Evolutionary conservation across 2,797 vertebrate species (phyloP), one percentile per base, ranked within the genome.

Genomic region (Silurus lanzhouensis): DNA sequence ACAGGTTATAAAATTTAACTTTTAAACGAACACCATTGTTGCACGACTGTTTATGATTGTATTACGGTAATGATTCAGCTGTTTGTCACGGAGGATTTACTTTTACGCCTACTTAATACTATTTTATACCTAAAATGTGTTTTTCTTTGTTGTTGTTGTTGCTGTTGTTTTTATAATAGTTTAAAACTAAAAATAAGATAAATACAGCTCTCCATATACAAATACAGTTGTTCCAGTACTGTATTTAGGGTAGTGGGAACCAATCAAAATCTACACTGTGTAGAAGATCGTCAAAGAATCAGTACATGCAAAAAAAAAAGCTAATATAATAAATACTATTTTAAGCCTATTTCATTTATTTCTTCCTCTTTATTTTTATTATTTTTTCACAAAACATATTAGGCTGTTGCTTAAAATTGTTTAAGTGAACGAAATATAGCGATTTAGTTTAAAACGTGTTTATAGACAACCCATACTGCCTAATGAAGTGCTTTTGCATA

Each of bases 51-150:
- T 79, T 79, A 55, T 72, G 1, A 6, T 0, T 12, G 38, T 66
- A 78, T 64, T 91, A 90, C 88, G 87, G 90, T 91, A 90, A 90
- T 89, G 90, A 91, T 84, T 90, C 87, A 90, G 90, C 89, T 74
- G n/a, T 89, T 67, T 38, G 46, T 68, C 60, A 55, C 38, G 20
- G 10, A 20, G 46, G 15, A 48, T 48, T 66, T 81, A 17, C 10
- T 81, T 81, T 17, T 25, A 79, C 44, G 12, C 38, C 20, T 79
- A 4, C 15, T n/a, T n/a, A 20, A n/a, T 63, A 17, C 22, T 7
- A 17, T 48, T 63, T 61, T 79, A 46, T 46, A 5, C 13, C 19
- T 61, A 6, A 64, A 63, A 13, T 3, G 12, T 61, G 1, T 25
- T 60, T 58, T 38, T 44, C 9, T 3, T 20, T 5, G 38, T 38